Conservation (phyloP, 2,797 vertebrate species). For the Danio albolineatus region DNA sequence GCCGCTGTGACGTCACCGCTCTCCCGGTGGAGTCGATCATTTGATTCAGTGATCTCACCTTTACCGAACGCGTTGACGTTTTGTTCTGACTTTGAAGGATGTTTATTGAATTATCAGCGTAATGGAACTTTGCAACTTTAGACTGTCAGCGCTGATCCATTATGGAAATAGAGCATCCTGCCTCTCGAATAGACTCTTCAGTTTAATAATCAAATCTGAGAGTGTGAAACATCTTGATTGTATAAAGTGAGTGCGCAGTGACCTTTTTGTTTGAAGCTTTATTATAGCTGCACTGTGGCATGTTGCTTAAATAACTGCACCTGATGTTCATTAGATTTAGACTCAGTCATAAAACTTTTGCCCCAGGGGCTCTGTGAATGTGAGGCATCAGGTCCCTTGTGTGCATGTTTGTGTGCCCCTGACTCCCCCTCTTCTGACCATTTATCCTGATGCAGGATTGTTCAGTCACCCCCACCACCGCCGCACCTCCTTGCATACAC, state of each 20-base stretch:
- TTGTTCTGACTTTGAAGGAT: conserved; percentile 8
- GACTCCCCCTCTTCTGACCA: conserved; percentile 11
- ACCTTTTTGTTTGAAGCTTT: conserved; percentile 19
- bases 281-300: conserved; percentile 14
- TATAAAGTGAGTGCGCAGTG: neutral
- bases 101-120: conserved; percentile 37
- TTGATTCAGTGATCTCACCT: conserved; percentile 42
- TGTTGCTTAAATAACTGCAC: conserved; percentile 45
- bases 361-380: conserved; percentile 72
- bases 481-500: neutral
- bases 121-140: conserved; percentile 34
- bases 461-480: conserved; percentile 10
- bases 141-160: conserved; percentile 27
- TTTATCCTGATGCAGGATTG: conserved; percentile 30
- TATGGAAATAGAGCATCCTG: neutral
- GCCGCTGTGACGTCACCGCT: conserved; percentile 64
- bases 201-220: conserved; percentile 1
- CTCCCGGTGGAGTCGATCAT: conserved; percentile 26
- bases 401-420: neutral
- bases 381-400: conserved; percentile 60
- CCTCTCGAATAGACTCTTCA: neutral
- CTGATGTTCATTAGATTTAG: conserved; percentile 73
- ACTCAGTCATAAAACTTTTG: conserved; percentile 77
- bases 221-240: conserved; percentile 25
- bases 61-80: conserved; percentile 23